Evolutionary conservation across 1,140 invertebrate genomes (phyloP), one percentile per base, ranked within the genome.

Genomic region (Rhopalosiphum padi): DNA sequence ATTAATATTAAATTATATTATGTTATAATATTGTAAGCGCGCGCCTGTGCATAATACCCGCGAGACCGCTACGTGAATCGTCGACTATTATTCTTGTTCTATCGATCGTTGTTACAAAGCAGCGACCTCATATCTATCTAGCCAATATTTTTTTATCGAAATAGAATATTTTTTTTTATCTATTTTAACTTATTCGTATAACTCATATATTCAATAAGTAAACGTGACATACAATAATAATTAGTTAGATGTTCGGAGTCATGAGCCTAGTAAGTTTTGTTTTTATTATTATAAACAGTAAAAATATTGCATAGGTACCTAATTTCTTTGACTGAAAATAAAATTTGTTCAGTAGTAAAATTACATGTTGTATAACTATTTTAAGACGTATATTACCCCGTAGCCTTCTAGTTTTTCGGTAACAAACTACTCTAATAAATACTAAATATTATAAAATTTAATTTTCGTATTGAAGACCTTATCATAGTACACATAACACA

Each of bases 1-100:
- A 77, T 77, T 77, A n/a, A 77, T 77, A n/a, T 77, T 77, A 77
- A 77, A 77, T 77, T n/a, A 77, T 77, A 77, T 77, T 77, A 68
- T n/a, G 22, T 41, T 41, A 23, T 51, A 68, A 68, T 77, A 77
- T 77, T 41, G 41, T 41, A 30, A 37, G 25, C 37, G 37, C 23
- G 83, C 9, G 37, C 23, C 43, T 7, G 25, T 30, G 43, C 41
- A n/a, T 77, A 77, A 77, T 77, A 77, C 60, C n/a, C 30, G 35
- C 43, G 85, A 15, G 30, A 43, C 43, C 85, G 30, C 11, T 30
- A 18, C 85, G 85, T 87, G 43, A 15, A 68, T n/a, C 30, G 60
- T 68, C n/a, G 30, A 77, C 30, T 68, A 68, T 77, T 77, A n/a
- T 77, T 88, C 86, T 88, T n/a, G 46, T 88, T 15, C 18, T 87